These are phyloP conservation scores for Danaus melanippus DNA, from an alignment of 1,140 invertebrate genomes.

Conservation along the genomic window DNA sequence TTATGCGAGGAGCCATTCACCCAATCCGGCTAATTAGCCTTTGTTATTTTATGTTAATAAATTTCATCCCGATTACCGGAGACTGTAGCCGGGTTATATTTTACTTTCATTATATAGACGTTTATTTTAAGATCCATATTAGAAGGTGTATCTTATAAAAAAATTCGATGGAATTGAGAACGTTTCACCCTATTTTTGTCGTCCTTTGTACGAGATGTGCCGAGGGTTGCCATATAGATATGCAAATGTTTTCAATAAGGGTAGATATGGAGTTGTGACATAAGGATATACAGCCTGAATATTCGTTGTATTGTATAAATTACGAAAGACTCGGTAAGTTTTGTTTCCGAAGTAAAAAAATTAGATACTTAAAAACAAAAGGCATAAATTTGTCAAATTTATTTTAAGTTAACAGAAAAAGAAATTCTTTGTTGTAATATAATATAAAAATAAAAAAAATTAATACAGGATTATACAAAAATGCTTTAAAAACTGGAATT, in stretches of 20 bases:
- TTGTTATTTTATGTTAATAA: slow-evolving; percentile 68
- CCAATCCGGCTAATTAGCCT: slow-evolving; percentile 49
- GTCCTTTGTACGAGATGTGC: slow-evolving; percentile 14
- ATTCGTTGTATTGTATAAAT: slow-evolving; percentile 22
- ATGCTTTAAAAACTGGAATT: slow-evolving; percentile 2
- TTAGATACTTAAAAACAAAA: neutral
- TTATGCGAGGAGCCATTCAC: slow-evolving; percentile 38
- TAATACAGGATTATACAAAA: neutral
- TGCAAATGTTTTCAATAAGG: slow-evolving; percentile 61
- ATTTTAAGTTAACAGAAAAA: slow-evolving; percentile 1
- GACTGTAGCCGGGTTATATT: slow-evolving; percentile 15
- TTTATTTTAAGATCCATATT: too few species aligned
- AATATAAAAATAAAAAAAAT: too few species aligned
- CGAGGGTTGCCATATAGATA: slow-evolving; percentile 39
- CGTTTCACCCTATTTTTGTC: slow-evolving; percentile 13
- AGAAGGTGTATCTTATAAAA: neutral
- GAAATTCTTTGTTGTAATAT: too few species aligned
- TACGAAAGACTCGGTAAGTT: slow-evolving; percentile 6
- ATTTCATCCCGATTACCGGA: slow-evolving; percentile 45
- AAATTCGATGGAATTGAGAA: neutral
- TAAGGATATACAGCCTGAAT: slow-evolving; percentile 20
- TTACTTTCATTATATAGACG: too few species aligned
- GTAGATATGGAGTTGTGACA: slow-evolving; percentile 16
- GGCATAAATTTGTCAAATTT: neutral
- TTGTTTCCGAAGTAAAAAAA: slow-evolving; percentile 5